phyloP scores from a whole-genome alignment of 2,888 invertebrate species.

The Orthosia gracilis region DNA sequence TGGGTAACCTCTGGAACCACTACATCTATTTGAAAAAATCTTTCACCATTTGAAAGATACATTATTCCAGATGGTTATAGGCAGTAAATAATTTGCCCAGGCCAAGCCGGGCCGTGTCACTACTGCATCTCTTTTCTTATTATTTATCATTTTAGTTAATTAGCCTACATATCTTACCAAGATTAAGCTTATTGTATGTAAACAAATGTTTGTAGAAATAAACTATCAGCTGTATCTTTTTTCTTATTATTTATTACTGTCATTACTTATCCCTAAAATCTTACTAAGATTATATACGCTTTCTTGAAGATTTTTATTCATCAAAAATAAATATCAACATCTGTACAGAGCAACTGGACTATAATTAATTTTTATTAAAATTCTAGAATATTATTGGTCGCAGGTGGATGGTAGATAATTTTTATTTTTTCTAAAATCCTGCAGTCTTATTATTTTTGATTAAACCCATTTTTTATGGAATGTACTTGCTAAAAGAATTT shows the following conservation, averaged over 20 bases:
- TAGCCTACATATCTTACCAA: background rate
- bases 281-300: background rate
- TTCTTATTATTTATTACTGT: background rate
- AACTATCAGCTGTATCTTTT: too few species aligned
- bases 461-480: too few species aligned
- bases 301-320: constrained; percentile 3
- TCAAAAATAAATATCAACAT: too few species aligned
- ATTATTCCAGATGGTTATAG: too few species aligned
- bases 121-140: background rate
- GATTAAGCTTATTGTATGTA: background rate
- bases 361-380: constrained; percentile 26
- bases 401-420: constrained; percentile 12
- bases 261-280: background rate
- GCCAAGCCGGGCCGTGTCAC: too few species aligned
- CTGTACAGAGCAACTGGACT: background rate
- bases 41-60: too few species aligned
- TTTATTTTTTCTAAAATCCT: background rate
- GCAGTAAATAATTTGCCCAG: too few species aligned
- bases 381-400: background rate
- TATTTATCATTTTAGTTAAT: background rate
- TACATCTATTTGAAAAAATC: too few species aligned
- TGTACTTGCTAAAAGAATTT: too few species aligned
- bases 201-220: too few species aligned
- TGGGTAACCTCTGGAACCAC: too few species aligned
- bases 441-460: too few species aligned